Evolutionary conservation across 2,797 vertebrate genomes (phyloP).

Genomic region (Coluber constrictor): DNA sequence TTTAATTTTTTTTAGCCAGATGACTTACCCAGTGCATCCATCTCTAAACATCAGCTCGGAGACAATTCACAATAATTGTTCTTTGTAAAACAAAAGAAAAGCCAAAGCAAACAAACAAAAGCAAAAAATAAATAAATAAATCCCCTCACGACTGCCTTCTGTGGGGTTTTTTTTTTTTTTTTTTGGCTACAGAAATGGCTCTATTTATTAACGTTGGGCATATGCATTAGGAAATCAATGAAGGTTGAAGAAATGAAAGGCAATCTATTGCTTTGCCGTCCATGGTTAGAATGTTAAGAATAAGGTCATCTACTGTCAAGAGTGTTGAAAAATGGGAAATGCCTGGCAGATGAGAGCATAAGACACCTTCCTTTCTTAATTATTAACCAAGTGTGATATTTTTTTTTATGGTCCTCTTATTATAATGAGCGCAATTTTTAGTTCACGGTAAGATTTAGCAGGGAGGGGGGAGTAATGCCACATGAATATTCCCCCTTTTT

Average conservation of each 20-base stretch:
- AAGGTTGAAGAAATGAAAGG: slow-evolving; percentile 32
- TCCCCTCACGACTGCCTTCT: not conserved
- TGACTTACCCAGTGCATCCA: not conserved
- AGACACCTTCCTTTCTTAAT: rapidly evolving
- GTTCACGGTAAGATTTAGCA: not conserved
- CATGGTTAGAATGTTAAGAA: slow-evolving; percentile 25
- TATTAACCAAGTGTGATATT: not conserved
- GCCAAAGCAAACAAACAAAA: not conserved
- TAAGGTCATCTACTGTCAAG: slow-evolving; percentile 33
- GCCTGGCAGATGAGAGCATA: not conserved
- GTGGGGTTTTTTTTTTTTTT: not conserved
- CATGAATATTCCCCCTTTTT: not conserved
- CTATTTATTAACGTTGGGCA: slow-evolving; percentile 31
- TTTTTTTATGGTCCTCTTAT: not conserved
- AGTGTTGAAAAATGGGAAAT: not conserved
- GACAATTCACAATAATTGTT: not conserved
- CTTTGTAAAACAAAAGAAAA: not conserved
- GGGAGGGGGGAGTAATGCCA: not conserved
- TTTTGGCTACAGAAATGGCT: slow-evolving; percentile 32
- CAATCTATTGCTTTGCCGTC: not conserved
- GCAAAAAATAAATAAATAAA: not conserved
- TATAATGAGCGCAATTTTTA: not conserved
- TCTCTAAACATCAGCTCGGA: not conserved
- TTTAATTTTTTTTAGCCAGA: not conserved
- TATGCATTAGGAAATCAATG: slow-evolving; percentile 44